Evolutionary conservation across 1,140 invertebrate genomes (phyloP).

Genomic region (Sipha flava): DNA sequence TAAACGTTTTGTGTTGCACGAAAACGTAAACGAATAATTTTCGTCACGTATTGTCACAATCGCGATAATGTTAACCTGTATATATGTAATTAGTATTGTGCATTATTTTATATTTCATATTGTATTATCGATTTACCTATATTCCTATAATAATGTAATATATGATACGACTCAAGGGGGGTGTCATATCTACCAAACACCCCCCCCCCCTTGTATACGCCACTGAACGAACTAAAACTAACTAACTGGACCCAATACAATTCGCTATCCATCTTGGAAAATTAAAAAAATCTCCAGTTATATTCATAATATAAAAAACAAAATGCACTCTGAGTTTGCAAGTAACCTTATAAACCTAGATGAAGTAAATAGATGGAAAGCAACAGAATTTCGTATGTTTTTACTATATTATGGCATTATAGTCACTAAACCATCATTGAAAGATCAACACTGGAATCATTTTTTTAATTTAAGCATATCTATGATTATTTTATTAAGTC

Average conservation of each 20-base stretch:
- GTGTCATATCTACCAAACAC: too few relatives aligned
- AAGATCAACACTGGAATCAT: background rate
- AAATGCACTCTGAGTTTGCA: background rate
- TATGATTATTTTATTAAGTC: background rate
- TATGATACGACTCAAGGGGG: too few relatives aligned
- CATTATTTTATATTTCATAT: too few relatives aligned
- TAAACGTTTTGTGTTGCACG: too few relatives aligned
- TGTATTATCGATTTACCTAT: too few relatives aligned
- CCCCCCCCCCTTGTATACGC: too few relatives aligned
- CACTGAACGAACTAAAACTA: too few relatives aligned
- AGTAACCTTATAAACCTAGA: background rate
- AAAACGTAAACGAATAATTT: too few relatives aligned
- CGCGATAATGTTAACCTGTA: too few relatives aligned
- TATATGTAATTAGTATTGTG: too few relatives aligned
- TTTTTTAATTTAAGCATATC: background rate
- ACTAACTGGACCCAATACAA: background rate
- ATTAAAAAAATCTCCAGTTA: background rate
- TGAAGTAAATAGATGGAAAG: background rate
- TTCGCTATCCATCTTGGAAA: background rate
- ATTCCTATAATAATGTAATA: too few relatives aligned
- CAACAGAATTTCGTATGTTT: background rate
- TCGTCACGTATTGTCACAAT: too few relatives aligned
- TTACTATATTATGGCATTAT: background rate
- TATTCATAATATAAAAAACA: background rate
- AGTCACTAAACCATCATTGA: background rate